phyloP scores from a whole-genome alignment of 35 echinoderm and acorn worm genomes.

The Apostichopus japonicus region DNA sequence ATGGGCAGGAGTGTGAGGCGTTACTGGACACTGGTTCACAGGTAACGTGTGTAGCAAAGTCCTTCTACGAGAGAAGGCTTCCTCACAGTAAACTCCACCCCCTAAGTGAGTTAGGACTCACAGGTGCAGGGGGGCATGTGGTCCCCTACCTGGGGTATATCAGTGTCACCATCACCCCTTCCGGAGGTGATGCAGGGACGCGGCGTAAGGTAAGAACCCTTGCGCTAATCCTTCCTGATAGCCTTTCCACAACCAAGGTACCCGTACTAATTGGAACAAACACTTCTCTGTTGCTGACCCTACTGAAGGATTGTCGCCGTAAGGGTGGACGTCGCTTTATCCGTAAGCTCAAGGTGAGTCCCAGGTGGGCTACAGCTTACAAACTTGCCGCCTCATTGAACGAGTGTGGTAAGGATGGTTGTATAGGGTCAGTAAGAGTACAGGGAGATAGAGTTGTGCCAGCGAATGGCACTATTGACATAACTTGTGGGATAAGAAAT shows the following conservation, averaged over 20 bases:
- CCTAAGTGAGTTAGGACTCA: background rate
- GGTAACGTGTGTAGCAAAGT: no score
- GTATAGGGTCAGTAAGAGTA: conserved; percentile 31
- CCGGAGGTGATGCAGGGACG: background rate
- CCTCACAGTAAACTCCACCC: background rate
- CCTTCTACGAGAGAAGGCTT: background rate
- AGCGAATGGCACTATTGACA: background rate
- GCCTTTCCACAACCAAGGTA: background rate
- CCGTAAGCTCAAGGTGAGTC: conserved; percentile 2
- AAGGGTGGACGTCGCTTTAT: conserved; percentile 31
- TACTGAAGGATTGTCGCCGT: conserved; percentile 18
- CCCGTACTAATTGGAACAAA: conserved; percentile 59
- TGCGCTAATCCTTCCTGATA: background rate
- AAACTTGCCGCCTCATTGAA: background rate
- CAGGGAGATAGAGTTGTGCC: background rate
- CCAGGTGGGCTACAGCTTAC: background rate
- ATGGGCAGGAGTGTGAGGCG: background rate
- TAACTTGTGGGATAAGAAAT: background rate
- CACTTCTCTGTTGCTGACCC: background rate
- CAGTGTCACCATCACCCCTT: no score
- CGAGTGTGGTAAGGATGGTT: conserved; percentile 52
- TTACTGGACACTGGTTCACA: no score
- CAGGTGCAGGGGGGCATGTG: no score
- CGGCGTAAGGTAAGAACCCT: background rate
- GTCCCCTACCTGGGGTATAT: no score